Evolutionary conservation across 2,113 vertebrate species (phyloP).

Genomic region (Rostratula benghalensis): DNA sequence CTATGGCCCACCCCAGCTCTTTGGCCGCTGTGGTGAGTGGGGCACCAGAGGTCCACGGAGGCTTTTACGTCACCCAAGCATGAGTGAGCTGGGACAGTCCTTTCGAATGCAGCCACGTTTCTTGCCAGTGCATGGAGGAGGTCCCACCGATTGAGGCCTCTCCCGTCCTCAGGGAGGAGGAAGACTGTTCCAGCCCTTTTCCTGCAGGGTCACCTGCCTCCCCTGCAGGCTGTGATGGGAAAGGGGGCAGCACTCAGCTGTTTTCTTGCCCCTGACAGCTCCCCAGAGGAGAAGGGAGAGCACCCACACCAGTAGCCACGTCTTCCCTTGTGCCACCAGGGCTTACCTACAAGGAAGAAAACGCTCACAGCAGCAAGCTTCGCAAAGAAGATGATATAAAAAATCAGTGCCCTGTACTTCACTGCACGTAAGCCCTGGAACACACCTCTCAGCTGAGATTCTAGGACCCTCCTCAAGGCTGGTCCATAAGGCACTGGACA

Average conservation of each 20-base stretch:
- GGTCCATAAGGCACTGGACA: neutral
- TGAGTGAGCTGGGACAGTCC: neutral
- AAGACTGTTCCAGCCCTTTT: neutral
- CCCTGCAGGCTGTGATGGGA: neutral
- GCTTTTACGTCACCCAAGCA: neutral
- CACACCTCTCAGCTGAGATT: neutral
- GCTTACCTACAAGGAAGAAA: neutral
- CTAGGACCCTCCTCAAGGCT: neutral
- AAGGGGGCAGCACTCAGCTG: neutral
- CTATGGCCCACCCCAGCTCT: no score
- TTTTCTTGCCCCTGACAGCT: neutral
- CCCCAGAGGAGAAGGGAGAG: neutral
- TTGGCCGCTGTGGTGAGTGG: no score
- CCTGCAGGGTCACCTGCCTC: neutral
- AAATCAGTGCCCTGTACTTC: neutral
- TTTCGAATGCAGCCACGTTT: neutral
- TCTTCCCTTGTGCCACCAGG: neutral
- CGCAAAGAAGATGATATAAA: neutral
- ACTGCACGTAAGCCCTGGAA: fast-evolving
- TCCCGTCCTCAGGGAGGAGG: neutral
- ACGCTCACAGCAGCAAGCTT: neutral
- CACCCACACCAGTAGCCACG: neutral
- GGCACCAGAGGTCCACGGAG: neutral
- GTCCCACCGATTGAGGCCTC: neutral
- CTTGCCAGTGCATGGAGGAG: neutral